Evolutionary conservation across 2,113 vertebrate genomes (phyloP).

Genomic region (Oryzias celebensis): DNA sequence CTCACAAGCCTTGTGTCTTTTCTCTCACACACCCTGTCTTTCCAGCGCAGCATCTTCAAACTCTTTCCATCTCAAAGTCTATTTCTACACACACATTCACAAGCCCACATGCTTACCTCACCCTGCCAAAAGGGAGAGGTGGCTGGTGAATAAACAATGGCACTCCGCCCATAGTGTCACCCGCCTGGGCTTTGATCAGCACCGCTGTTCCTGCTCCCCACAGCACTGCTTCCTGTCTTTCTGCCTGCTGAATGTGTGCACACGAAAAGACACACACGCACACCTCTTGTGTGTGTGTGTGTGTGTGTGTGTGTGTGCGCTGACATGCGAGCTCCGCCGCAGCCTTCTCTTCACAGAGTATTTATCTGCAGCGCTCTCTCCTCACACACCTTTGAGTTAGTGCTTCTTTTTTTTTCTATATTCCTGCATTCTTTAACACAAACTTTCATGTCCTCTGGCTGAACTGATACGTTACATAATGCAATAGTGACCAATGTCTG

Average conservation of each 20-base stretch:
- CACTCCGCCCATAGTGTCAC: conserved; percentile 77
- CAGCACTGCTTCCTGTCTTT: conserved; percentile 69
- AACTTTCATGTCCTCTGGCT: conserved; percentile 45
- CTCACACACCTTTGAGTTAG: conserved; percentile 66
- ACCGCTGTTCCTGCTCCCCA: conserved; percentile 70
- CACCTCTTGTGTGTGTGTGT: conserved; percentile 31
- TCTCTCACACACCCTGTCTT: conserved; percentile 36
- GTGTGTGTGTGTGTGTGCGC: conserved; percentile 20
- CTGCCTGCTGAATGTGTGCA: conserved; percentile 39
- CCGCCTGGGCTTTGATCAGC: conserved; percentile 76
- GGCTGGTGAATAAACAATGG: conserved; percentile 79
- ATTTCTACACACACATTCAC: conserved; percentile 48
- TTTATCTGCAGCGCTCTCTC: conserved; percentile 54
- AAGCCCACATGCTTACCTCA: conserved; percentile 66
- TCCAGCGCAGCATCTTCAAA: conserved; percentile 64
- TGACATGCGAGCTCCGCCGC: conserved; percentile 27
- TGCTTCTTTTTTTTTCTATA: conserved; percentile 23
- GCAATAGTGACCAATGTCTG: conserved; percentile 62
- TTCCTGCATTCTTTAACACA: conserved; percentile 43
- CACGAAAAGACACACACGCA: conserved; percentile 13
- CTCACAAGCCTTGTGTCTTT: conserved; percentile 36
- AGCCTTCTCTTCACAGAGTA: conserved; percentile 42
- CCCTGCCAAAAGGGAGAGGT: conserved; percentile 76
- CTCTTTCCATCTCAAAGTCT: conserved; percentile 66
- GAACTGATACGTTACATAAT: conserved; percentile 67